phyloP scores from a whole-genome alignment of 2,797 vertebrate species.

The Astyanax mexicanus region DNA sequence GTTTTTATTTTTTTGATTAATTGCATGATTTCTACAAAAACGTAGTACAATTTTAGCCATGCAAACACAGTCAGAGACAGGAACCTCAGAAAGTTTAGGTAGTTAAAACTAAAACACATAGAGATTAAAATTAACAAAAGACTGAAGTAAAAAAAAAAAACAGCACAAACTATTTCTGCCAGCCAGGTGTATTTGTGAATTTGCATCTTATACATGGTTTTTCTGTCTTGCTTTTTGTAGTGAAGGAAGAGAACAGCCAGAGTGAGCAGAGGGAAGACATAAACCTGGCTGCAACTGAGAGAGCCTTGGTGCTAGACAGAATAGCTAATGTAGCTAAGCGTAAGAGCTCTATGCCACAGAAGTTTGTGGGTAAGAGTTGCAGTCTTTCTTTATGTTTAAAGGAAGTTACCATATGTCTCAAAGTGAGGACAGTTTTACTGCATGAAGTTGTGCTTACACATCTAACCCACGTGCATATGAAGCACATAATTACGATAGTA shows the following conservation, averaged over 20 bases:
- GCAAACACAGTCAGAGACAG: not conserved
- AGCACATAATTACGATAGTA: not conserved
- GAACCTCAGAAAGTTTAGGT: not conserved
- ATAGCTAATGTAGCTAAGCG: conserved; percentile 99
- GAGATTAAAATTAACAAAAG: not conserved
- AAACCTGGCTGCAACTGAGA: conserved; percentile 95
- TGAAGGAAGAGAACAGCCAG: conserved; percentile 99
- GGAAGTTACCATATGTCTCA: conserved; percentile 37
- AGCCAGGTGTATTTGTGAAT: conserved; percentile 51
- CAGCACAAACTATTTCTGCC: conserved; percentile 13
- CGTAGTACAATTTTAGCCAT: not conserved
- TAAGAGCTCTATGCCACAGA: conserved; percentile 99
- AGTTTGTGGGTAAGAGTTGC: conserved; percentile 99
- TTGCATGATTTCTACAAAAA: not conserved
- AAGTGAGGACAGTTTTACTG: conserved; percentile 7
- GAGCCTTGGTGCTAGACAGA: conserved; percentile 99
- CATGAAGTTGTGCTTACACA: not conserved
- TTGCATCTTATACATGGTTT: conserved; percentile 77
- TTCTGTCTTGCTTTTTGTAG: conserved; percentile 90
- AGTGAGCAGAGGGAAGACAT: conserved; percentile 98
- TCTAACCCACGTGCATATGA: not conserved
- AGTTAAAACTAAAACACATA: not conserved
- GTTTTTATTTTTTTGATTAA: not conserved
- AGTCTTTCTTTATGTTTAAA: conserved; percentile 82
- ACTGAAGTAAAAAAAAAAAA: not conserved